These are phyloP conservation scores for Pampus argenteus DNA, from an alignment of 2,797 vertebrate genomes.

Conservation along the genomic window DNA sequence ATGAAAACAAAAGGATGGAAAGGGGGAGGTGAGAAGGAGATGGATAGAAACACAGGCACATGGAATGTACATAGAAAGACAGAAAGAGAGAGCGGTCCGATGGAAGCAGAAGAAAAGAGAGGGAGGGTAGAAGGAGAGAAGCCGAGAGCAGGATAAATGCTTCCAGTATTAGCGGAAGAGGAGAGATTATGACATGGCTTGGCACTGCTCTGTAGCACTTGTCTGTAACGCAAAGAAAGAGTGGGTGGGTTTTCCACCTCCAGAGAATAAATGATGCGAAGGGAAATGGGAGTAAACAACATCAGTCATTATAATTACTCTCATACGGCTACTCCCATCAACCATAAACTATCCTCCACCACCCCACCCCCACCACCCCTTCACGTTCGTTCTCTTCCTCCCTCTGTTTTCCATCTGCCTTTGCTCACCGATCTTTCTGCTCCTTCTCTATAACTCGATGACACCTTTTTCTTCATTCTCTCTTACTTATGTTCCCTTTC, in stretches of 20 bases:
- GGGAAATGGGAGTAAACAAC: slow-evolving; percentile 86
- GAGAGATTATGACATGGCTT: slow-evolving; percentile 63
- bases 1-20: slow-evolving; percentile 60
- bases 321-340: slow-evolving; percentile 78
- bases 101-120: slow-evolving; percentile 42
- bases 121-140: slow-evolving; percentile 46
- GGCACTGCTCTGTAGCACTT: slow-evolving; percentile 54
- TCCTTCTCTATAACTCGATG: slow-evolving; percentile 35
- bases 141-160: slow-evolving; percentile 64
- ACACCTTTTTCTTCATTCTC: slow-evolving; percentile 40
- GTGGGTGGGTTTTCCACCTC: slow-evolving; percentile 79
- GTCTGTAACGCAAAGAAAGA: slow-evolving; percentile 61
- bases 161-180: slow-evolving; percentile 71
- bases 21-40: slow-evolving; percentile 45
- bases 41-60: slow-evolving; percentile 30
- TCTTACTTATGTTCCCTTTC: slow-evolving; percentile 29
- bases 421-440: slow-evolving; percentile 40
- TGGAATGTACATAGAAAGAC: slow-evolving; percentile 36
- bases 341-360: slow-evolving; percentile 60
- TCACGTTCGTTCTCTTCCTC: slow-evolving; percentile 36
- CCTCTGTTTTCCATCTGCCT: slow-evolving; percentile 68
- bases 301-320: slow-evolving; percentile 84
- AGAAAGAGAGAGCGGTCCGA: slow-evolving; percentile 21
- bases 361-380: slow-evolving; percentile 13
- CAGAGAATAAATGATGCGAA: slow-evolving; percentile 84